Percentiles rank a stretch among this genome's conserved stretches.
Conservation (phyloP, 2,888 invertebrate species). For the Cryptus viduatorius region DNA sequence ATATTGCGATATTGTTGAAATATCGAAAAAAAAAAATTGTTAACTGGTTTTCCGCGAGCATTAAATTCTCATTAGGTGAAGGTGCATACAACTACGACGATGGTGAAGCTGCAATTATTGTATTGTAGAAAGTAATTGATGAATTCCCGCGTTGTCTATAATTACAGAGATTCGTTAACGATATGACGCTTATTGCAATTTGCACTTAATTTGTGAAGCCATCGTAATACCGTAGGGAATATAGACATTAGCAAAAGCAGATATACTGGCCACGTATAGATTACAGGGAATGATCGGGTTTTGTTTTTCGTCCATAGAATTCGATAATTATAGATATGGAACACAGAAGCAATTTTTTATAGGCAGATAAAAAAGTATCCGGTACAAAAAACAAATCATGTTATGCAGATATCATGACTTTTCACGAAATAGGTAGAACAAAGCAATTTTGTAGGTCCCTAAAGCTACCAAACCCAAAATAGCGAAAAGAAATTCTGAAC, state of each 20-base stretch:
- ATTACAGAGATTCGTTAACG: not conserved
- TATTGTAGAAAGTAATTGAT: not conserved
- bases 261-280: not conserved
- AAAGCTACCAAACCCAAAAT: too few species aligned
- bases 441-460: too few species aligned
- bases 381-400: too few species aligned
- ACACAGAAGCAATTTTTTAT: too few species aligned
- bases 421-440: too few species aligned
- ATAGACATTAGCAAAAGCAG: not conserved
- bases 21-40: not conserved
- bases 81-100: not conserved
- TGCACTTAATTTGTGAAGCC: not conserved
- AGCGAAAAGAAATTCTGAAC: too few species aligned
- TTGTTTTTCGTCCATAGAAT: not conserved
- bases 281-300: not conserved
- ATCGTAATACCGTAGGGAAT: not conserved
- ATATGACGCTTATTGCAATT: slow-evolving; percentile 6
- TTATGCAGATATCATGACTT: too few species aligned
- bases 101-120: not conserved
- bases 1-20: not conserved
- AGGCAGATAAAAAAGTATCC: too few species aligned
- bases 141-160: slow-evolving; percentile 11
- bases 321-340: not conserved
- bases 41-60: slow-evolving; percentile 12
- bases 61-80: slow-evolving; percentile 34